These are phyloP conservation scores for Terrapene triunguis DNA, from an alignment of 2,113 vertebrate genomes.

Conservation along the genomic window DNA sequence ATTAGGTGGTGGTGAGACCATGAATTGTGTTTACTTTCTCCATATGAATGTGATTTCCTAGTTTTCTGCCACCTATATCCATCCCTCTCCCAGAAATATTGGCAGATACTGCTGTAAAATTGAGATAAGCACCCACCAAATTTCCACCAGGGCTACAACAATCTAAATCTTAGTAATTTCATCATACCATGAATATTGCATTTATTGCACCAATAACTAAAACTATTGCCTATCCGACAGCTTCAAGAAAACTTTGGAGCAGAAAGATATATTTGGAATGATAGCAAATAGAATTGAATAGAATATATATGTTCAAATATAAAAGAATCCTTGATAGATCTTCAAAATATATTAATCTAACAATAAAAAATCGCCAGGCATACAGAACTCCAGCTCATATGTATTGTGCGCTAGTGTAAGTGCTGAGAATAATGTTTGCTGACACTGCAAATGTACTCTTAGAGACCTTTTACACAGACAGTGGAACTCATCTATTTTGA, in stretches of 20 bases:
- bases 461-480: neutral
- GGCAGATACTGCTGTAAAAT: neutral
- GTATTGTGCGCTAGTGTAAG: neutral
- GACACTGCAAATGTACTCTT: neutral
- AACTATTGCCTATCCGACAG: neutral
- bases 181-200: neutral
- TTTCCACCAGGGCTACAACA: neutral
- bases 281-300: constrained; percentile 16
- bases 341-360: neutral
- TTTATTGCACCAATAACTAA: constrained; percentile 39
- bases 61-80: neutral
- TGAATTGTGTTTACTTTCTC: neutral
- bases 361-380: neutral
- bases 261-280: constrained; percentile 13
- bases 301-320: neutral
- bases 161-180: constrained; percentile 29
- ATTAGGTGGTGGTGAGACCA: neutral
- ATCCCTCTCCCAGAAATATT: neutral
- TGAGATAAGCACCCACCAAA: neutral
- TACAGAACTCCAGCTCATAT: neutral
- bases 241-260: neutral
- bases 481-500: neutral
- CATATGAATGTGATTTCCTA: neutral
- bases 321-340: constrained; percentile 5
- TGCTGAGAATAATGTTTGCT: neutral